Evolutionary conservation across 2,888 invertebrate species (phyloP), one percentile per base, ranked within the genome.

Genomic region (Erynnis tages): DNA sequence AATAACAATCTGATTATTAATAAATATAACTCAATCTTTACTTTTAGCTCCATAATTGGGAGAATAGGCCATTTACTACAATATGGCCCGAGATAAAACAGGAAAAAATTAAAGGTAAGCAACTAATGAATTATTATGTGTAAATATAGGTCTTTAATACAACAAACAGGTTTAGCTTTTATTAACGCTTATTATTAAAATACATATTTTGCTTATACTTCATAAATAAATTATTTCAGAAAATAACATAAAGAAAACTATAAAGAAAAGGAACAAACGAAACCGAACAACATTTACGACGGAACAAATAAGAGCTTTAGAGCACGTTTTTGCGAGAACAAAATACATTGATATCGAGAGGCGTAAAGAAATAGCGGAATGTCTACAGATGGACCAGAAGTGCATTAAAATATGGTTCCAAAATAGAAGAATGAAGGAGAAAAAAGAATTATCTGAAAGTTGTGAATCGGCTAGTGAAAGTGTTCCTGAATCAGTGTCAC

Each of bases 391-490:
- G 1, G 90, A 91, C 1, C 95, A 95, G 62, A 90, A 93, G 47
- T 94, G 94, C 69, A 92, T 96, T 49, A 96, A 96, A 75, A 92
- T 95, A 27, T 96, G 96, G 96, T 96, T 96, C 71, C 96, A 96
- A 69, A 96, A 95, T 68, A 87, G 95, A 16, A 85, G 95, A 16
- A 95, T 95, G 95, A 94, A 93, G 56, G 87, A 86, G 60, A 94
- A 94, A 67, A 93, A 91, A 62, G 91, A 91, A 58, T 76, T 65
- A 0, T 75, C 72, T 0, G 82, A 79, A 53, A 76, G 72, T 50
- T 54, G 56, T 17, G 78, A 81, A 46, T 66, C 73, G 1, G 75
- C 76, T 0, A 66, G 56, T 23, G 75, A 76, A 50, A 61, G 55
- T 4, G 21, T 25, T 11, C 11, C 41, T 10, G 54, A 56, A 27